Conservation (phyloP, 2,797 vertebrate species). For the Tokudaia muenninki region DNA sequence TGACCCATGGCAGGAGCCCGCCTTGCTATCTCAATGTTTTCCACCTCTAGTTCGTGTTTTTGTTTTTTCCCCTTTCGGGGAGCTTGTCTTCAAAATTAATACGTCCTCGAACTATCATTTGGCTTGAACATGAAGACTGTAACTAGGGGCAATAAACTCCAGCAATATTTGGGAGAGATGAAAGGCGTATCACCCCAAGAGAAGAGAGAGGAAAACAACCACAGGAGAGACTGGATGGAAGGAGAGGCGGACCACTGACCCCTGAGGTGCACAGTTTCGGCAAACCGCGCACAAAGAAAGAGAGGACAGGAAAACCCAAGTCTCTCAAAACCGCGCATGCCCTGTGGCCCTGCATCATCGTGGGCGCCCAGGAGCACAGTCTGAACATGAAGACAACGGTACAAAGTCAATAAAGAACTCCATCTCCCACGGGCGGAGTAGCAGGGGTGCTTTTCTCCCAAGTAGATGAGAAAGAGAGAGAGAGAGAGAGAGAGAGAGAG, state of each 20-base stretch:
- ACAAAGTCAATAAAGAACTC: background rate
- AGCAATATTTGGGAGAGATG: background rate
- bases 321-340: constrained; percentile 1
- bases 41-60: background rate
- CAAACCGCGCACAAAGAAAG: background rate
- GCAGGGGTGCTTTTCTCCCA: background rate
- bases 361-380: background rate
- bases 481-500: background rate
- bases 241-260: background rate
- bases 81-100: constrained; percentile 39
- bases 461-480: background rate
- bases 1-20: background rate
- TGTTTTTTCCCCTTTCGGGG: background rate
- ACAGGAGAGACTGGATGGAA: background rate
- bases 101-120: background rate
- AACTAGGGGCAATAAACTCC: constrained; percentile 7
- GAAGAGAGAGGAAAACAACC: background rate
- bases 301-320: background rate
- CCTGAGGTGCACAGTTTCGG: background rate
- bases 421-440: background rate
- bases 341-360: background rate
- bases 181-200: background rate
- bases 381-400: background rate
- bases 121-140: background rate
- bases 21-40: constrained; percentile 7